Conservation (phyloP, 2,888 invertebrate genomes). For the Pelosia muscerda region DNA sequence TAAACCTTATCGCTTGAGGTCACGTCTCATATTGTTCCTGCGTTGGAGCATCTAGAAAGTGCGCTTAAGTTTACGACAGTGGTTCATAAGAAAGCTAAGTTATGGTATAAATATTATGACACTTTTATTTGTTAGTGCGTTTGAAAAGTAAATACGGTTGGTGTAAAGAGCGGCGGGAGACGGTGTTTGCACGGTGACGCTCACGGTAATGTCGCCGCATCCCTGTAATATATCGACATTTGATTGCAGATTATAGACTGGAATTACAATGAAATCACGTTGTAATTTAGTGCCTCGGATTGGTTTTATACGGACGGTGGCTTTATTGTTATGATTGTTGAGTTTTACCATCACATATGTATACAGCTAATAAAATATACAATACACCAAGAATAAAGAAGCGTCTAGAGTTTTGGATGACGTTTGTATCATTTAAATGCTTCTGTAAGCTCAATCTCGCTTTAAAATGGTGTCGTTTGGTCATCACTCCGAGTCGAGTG, state of each 20-base stretch:
- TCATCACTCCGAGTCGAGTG: constrained; percentile 22
- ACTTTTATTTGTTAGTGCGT: constrained; percentile 81
- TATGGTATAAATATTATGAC: constrained; percentile 86
- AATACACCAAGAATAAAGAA: constrained; percentile 3
- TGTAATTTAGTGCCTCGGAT: constrained; percentile 53
- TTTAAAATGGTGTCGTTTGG: constrained; percentile 22
- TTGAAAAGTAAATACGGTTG: constrained; percentile 80
- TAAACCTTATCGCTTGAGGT: constrained; percentile 66
- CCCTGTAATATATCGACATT: constrained; percentile 62
- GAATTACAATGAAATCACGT: constrained; percentile 57
- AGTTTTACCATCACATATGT: constrained; percentile 35
- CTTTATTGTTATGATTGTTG: constrained; percentile 39
- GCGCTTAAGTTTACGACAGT: constrained; percentile 78
- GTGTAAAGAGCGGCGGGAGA: constrained; percentile 58
- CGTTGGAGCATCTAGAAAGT: constrained; percentile 67
- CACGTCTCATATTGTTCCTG: constrained; percentile 65
- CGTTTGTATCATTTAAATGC: background rate
- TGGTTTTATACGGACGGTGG: constrained; percentile 40
- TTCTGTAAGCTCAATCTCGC: constrained; percentile 12
- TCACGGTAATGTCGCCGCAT: constrained; percentile 54
- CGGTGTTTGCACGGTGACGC: constrained; percentile 65
- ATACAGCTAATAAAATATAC: constrained; percentile 21
- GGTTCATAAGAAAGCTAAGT: constrained; percentile 83
- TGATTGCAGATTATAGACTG: constrained; percentile 66
- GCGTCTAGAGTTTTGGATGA: background rate